Evolutionary conservation across 1,140 invertebrate genomes (phyloP), one percentile per base, ranked within the genome.

Genomic region (Nomia melanderi): DNA sequence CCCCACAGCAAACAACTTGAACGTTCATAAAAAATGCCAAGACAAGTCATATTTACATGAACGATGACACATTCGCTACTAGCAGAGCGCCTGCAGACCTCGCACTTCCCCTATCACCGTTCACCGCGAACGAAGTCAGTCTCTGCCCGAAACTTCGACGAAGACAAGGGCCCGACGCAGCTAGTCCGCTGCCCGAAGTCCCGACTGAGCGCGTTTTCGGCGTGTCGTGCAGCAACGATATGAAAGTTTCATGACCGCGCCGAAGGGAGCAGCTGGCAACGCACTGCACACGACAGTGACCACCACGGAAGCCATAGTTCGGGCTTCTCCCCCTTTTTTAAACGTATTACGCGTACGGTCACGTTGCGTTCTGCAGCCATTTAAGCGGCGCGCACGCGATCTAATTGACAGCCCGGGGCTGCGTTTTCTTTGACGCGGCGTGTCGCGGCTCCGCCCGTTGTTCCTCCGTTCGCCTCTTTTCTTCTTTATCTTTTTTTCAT

Each of bases 301-400:
- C 57, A 73, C 81, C 50, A 66, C 66, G 82, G 89, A 91, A 91
- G 90, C 89, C 90, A 44, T 90, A 90, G 76, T 63, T 64, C 56
- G 71, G 77, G 62, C 62, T 76, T 41, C 23, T 53, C 50, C 23
- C 23, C 23, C 20, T 57, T 47, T 84, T 84, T 85, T 90, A 91
- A 91, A 88, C 79, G 86, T 87, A 91, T 91, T 91, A 91, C 66
- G 8, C 82, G 71, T 83, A 78, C 41, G 83, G 86, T 87, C 86
- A 86, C 85, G 83, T 89, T 86, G 86, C 84, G 56, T 87, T 82
- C 82, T 78, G 85, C 83, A 87, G 83, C 84, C 82, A 84, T 86
- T 87, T 86, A 83, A 85, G 44, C 59, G 47, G 47, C 44, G 60
- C 53, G 77, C 74, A 65, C 33, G 77, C n/a, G 56, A 62, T 72